Base-by-base conservation (phyloP, 2,888 invertebrate genomes). In the Mythimna impura region DNA sequence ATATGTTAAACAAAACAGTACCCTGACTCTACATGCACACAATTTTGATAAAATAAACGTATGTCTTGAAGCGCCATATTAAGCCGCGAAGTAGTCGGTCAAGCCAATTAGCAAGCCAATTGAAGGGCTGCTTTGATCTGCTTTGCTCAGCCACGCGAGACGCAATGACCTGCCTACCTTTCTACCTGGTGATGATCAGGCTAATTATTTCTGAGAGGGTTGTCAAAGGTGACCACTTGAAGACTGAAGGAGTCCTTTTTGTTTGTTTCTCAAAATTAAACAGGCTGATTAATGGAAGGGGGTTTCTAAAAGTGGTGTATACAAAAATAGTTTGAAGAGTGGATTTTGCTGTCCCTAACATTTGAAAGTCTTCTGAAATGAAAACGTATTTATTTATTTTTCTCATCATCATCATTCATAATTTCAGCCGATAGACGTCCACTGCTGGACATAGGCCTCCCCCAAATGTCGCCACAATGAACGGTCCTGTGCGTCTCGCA, bases 71-170 rank as follows among this genome's bases (percentile, higher is more conserved):
- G 87, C 86, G 78, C 36, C 88, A 89, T 87, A 65, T 89, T 90
- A 89, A 52, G 66, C 80, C 47, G 73, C 71, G 57, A 73, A 60
- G 73, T 57, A 66, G 70, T 85, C 89, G 94, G 95, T 95, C 95
- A 95, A 94, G 94, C 93, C 94, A 94, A 95, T 95, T 95, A 95
- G 91, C 84, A 85, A 82, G 87, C 83, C 91, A 91, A 93, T 92
- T 92, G 91, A 91, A 93, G 92, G 86, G 85, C 77, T 74, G 88
- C 94, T 95, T 95, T 93, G 94, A 95, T 93, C 89, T 86, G 76
- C 71, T 93, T 90, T 92, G 92, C 90, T 79, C 86, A 83, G 80
- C 89, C 89, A 85, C 73, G 91, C 94, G 92, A 84, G 86, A 73
- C 80, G 85, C 78, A 86, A 58, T 66, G 75, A 71, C 71, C 67